Evolutionary conservation across 2,888 invertebrate genomes (phyloP).

Genomic region (Cerceris rybyensis): DNA sequence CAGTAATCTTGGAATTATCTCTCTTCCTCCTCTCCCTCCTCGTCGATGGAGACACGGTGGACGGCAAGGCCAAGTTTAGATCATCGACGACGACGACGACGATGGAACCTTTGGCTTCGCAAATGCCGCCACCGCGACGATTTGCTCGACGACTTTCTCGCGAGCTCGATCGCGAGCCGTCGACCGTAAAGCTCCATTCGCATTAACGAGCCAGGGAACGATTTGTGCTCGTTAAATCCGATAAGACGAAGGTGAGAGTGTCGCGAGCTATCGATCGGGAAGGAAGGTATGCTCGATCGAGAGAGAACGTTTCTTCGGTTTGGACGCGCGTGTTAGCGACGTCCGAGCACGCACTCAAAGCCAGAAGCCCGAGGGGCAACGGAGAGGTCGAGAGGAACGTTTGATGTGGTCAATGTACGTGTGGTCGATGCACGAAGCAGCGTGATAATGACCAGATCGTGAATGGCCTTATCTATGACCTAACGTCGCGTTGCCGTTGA

Average conservation of each 20-base stretch:
- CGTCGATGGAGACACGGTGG: conserved; percentile 14
- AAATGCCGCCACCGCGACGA: background rate
- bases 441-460: conserved; percentile 46
- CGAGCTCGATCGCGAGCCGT: background rate
- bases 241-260: background rate
- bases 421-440: conserved; percentile 30
- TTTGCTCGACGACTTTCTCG: too few relatives aligned
- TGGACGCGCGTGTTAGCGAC: background rate
- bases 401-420: conserved; percentile 28
- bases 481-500: conserved; percentile 17
- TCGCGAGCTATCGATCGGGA: conserved; percentile 9
- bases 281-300: too few relatives aligned
- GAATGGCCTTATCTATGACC: conserved; percentile 45
- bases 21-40: conserved; percentile 26
- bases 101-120: conserved; percentile 22
- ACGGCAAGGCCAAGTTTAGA: conserved; percentile 79
- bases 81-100: conserved; percentile 69
- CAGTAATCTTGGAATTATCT: conserved; percentile 66
- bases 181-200: background rate
- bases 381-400: conserved; percentile 3
- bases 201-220: background rate
- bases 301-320: too few relatives aligned
- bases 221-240: background rate
- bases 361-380: background rate
- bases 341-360: background rate